Evolutionary conservation across 2,797 vertebrate genomes (phyloP), one percentile per base, ranked within the genome.

Genomic region (Leptatherina wallacei): DNA sequence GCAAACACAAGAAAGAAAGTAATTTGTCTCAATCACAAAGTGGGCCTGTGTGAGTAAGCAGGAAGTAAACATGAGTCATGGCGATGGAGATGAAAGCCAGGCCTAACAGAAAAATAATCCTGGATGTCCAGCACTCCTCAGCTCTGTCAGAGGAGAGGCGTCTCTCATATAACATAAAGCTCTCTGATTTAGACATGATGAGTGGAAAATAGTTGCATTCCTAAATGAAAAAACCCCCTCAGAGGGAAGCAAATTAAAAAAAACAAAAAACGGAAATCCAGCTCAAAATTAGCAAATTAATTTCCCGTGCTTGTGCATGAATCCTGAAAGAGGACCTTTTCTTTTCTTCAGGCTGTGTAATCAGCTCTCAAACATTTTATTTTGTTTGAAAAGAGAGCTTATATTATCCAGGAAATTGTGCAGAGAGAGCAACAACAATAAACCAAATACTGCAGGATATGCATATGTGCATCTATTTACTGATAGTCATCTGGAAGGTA

Each of bases 61-160:
- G 81, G 86, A 89, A 83, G 82, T 38, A 52, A 69, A 54, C 70
- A 78, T 91, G 79, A 84, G 86, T 87, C 76, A 82, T 68, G 69
- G 80, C 40, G 83, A 84, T 57, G 56, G 65, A 90, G 85, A 88
- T 81, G 70, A 89, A 90, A 85, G 85, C 70, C 61, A 33, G 72
- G 40, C 61, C 7, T 77, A 85, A 84, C 73, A 85, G 76, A 88
- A 87, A 88, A 88, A 84, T 87, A 81, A 89, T 78, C 65, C 65
- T 0, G 22, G 69, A 81, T 81, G 71, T 82, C 69, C 68, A 63
- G 61, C 73, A 78, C 65, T 75, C 80, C 71, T 78, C 68, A 18
- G 73, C 83, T 72, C 12, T 29, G 51, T 18, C 30, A 30, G 13
- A 82, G 82, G 75, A 66, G 65, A 75, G 59, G 75, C 78, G 69